Conservation (phyloP, 1,140 invertebrate species). For the Cardiocondyla obscurior region DNA sequence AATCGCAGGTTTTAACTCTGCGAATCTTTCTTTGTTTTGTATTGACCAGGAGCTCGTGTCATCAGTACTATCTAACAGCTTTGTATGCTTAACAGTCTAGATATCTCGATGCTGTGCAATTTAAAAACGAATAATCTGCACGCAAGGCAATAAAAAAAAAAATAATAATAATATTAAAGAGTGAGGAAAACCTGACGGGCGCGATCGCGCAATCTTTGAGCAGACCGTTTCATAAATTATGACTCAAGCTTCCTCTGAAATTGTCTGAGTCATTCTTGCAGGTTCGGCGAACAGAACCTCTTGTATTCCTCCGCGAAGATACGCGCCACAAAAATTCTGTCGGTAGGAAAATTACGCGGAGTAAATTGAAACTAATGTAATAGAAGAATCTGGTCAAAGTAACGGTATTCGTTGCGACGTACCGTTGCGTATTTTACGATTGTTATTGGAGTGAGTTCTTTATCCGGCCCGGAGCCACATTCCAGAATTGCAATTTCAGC, state of each 20-base stretch:
- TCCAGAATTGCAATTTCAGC: conserved; percentile 7
- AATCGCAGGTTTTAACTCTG: conserved; percentile 22
- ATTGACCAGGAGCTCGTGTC: conserved; percentile 9
- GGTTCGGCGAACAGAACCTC: not conserved
- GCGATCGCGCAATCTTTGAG: conserved; percentile 40
- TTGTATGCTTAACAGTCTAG: conserved; percentile 1
- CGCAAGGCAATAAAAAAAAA: not conserved
- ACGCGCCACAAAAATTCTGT: not conserved
- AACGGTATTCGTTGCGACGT: not conserved
- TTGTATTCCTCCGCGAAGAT: not conserved
- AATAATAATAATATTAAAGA: not conserved
- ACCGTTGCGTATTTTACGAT: not conserved
- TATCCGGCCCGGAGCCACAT: not conserved
- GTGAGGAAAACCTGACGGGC: not conserved
- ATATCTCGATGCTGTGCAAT: not conserved
- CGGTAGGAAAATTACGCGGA: not conserved
- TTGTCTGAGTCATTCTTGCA: conserved; percentile 26
- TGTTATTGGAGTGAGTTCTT: not conserved
- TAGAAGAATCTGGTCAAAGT: not conserved
- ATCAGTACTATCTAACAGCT: not conserved
- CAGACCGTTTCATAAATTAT: conserved; percentile 30
- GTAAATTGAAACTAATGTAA: not conserved
- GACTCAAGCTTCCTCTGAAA: conserved; percentile 38
- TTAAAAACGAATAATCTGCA: conserved; percentile 38
- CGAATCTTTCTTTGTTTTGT: conserved; percentile 11